Conservation (phyloP, 2,797 vertebrate species). For the Lepus townsendii region DNA sequence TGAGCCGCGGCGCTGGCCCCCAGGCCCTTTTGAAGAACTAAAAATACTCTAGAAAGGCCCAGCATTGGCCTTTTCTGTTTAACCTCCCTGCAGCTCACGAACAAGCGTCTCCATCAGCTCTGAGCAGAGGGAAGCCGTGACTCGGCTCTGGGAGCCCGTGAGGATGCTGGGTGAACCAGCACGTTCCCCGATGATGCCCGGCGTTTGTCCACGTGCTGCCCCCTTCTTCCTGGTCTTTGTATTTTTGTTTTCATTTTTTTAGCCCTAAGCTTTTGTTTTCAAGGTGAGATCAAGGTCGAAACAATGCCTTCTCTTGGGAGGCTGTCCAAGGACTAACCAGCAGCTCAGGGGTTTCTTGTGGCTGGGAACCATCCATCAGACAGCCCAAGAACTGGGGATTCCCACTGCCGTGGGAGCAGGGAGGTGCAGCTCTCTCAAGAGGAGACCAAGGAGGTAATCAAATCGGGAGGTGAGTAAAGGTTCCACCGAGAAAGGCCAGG, state of each 20-base stretch:
- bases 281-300: conserved; percentile 70
- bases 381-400: conserved; percentile 28
- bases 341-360: conserved; percentile 27
- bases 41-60: neutral
- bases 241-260: neutral
- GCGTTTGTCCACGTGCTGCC: conserved; percentile 68
- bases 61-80: neutral
- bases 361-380: conserved; percentile 4
- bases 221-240: conserved; percentile 25
- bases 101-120: neutral
- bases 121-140: conserved; percentile 45
- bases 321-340: conserved; percentile 17
- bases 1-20: too few species aligned
- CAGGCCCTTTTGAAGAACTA: neutral
- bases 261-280: conserved; percentile 70
- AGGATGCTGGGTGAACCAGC: neutral
- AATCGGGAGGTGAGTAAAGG: neutral
- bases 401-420: neutral
- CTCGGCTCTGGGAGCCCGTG: conserved; percentile 30
- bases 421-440: conserved; percentile 64
- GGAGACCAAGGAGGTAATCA: conserved; percentile 37
- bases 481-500: neutral
- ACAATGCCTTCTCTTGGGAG: conserved; percentile 63
- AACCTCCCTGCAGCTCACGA: neutral
- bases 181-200: neutral